Base-by-base conservation (phyloP, 2,113 vertebrate genomes). In the Heterocephalus glaber region DNA sequence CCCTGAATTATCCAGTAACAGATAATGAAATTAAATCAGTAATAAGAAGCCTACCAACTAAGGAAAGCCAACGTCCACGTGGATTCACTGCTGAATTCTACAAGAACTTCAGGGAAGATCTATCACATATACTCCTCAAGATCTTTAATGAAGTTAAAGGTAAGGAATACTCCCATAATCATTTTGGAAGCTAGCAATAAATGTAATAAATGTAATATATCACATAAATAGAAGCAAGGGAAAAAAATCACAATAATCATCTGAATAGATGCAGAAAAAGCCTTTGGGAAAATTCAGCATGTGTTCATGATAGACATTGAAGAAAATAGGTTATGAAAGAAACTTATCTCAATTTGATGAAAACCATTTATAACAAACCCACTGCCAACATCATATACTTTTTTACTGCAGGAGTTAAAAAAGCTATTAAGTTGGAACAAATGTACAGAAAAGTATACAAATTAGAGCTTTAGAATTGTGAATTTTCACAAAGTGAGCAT, bases 401-500 rank as follows among this genome's bases (percentile, higher is more conserved):
- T 95, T 91, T 88, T 4, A 84, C 38, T 89, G 70, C 4, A 30
- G 20, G 11, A 97, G 28, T 92, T 79, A 70, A 96, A 88, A 82
- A 92, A 58, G 4, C 19, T 56, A 95, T 60, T 66, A 82, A 74
- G 79, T 86, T 83, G 22, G 72, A 49, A 94, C 19, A 56, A 38
- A 79, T 5, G 61, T 19, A 20, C 24, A 82, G 14, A 84, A 79
- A 72, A 52, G 8, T 33, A 5, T 16, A 87, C 35, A 65, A n/a
- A 61, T 63, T 54, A 8, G 20, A 41, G 76, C 2, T 63, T 52
- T 76, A 52, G n/a, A 86, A 8, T 30, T 74, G 41, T 54, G 30
- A 84, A 49, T 88, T 66, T 92, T 94, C 41, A 60, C 33, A 61
- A 93, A 89, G 87, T 56, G 58, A 70, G 19, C 12, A 81, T 12